Evolutionary conservation across 2,888 invertebrate genomes (phyloP), one percentile per base, ranked within the genome.

Genomic region (Cataglyphis livida): DNA sequence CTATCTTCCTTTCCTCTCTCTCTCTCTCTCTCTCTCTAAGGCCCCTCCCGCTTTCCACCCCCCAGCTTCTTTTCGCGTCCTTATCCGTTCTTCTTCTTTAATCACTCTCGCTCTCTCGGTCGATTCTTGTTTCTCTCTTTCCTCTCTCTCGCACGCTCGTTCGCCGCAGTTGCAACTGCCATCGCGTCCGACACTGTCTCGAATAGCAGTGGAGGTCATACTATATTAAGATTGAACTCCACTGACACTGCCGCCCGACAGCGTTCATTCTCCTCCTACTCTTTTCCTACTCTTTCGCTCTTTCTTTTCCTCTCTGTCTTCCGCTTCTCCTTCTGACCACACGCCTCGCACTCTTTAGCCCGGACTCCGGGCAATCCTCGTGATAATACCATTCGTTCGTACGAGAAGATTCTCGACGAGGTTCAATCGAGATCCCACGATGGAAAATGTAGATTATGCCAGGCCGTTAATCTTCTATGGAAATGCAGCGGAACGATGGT

Each of bases 191-290:
- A 89, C 89, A 87, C 88, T 89, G 89, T 92, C 90, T 90, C 91
- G 90, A 91, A 91, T 91, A 91, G 91, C 92, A 92, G 94, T 93
- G 94, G 94, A 93, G 94, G 93, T 94, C 93, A 92, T 93, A 93
- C 94, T 94, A 94, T 94, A 94, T 94, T 94, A 94, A 94, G 94
- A 94, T 93, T 94, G 94, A 94, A 94, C 94, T 94, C 94, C 89
- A 94, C 93, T 93, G 94, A 93, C 94, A 94, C 93, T 91, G 91
- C 91, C 84, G 89, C 88, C 88, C 87, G 87, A 85, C 89, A 78
- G 83, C 88, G 88, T 87, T 87, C 88, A 85, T 89, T 90, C 89
- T 90, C 84, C 88, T 88, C 84, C 84, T 86, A 87, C 86, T 83
- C 87, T 85, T 74, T 85, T 82, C 79, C 65, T 81, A 76, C 41